Base-by-base conservation (phyloP, 2,888 invertebrate genomes). In the Ryuthela nishihirai region DNA sequence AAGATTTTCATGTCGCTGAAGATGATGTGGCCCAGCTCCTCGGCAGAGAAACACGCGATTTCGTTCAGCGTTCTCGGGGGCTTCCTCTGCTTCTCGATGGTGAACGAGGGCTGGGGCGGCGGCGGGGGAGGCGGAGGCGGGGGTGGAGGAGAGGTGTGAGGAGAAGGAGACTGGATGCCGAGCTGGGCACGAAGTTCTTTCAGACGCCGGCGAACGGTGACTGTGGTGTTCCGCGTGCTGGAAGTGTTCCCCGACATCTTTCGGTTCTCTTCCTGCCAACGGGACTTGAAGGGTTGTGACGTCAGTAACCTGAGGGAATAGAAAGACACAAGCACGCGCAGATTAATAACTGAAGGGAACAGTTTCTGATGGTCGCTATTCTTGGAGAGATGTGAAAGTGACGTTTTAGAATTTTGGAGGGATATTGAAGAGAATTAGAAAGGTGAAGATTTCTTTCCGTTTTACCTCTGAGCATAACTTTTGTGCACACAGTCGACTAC, bases 1-100 rank as follows among this genome's bases (percentile, higher is more conserved):
- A 59, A 59, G 15, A 59, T 48, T 21, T 48, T 53, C 59, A 59
- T 53, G 35, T 59, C 59, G 38, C 53, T 53, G 48, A 53, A 59
- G 15, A 59, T 36, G 18, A 59, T 34, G 26, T 39, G 40, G 10
- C 47, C 24, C 4, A 59, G 35, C 9, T 59, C 59, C 23, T 59
- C 59, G 2, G 15, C 25, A 2, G 42, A 36, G 36, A 49, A 56
- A n/a, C 26, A 18, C 9, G 35, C 5, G 17, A 59, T 25, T 26
- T 59, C 59, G 10, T 38, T 23, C 10, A 53, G 34, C 32, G 46
- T 43, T 4, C 58, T 32, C 5, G 42, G 52, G 7, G 59, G 52
- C 20, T 58, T 47, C 10, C 21, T 38, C 7, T 17, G 41, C 35
- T 49, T 21, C 9, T 21, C 18, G 39, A 10, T 21, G 17, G 23